Conservation (phyloP, 2,113 vertebrate species). For the Xenopus borealis region DNA sequence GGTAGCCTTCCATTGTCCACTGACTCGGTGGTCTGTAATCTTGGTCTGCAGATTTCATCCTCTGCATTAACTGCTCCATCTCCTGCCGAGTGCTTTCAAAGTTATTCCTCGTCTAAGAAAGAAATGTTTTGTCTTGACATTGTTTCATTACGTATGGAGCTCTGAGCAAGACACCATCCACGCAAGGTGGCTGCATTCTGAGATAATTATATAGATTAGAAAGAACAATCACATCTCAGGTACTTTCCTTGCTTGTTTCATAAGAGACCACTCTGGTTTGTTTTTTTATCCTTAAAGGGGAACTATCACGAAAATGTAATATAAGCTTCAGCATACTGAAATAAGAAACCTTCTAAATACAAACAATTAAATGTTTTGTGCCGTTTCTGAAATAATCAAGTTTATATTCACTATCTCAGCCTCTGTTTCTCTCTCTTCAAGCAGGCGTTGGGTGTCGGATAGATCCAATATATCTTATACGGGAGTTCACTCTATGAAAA, state of each 20-base stretch:
- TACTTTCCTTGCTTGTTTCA: background rate
- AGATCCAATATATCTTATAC: too few relatives aligned
- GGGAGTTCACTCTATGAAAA: too few relatives aligned
- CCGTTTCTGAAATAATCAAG: too few relatives aligned
- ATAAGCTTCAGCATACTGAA: too few relatives aligned
- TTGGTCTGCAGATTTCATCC: conserved; percentile 89
- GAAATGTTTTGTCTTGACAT: background rate
- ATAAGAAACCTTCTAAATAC: too few relatives aligned
- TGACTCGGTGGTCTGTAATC: conserved; percentile 89
- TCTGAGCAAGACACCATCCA: background rate
- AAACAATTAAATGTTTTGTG: too few relatives aligned
- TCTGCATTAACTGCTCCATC: conserved; percentile 93
- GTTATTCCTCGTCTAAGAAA: conserved; percentile 89
- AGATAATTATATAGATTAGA: background rate
- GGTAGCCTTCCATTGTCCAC: conserved; percentile 95
- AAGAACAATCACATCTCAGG: background rate
- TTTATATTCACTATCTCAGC: too few relatives aligned
- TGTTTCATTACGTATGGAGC: background rate
- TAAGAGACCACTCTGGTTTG: background rate
- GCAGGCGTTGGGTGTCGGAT: too few relatives aligned
- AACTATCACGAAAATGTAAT: too few relatives aligned
- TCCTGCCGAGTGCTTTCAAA: conserved; percentile 97
- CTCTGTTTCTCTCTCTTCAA: too few relatives aligned
- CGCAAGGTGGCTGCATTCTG: background rate
- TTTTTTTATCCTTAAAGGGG: too few relatives aligned